Base-by-base conservation (phyloP, 2,797 vertebrate genomes). In the Pseudochirops corinnae region DNA sequence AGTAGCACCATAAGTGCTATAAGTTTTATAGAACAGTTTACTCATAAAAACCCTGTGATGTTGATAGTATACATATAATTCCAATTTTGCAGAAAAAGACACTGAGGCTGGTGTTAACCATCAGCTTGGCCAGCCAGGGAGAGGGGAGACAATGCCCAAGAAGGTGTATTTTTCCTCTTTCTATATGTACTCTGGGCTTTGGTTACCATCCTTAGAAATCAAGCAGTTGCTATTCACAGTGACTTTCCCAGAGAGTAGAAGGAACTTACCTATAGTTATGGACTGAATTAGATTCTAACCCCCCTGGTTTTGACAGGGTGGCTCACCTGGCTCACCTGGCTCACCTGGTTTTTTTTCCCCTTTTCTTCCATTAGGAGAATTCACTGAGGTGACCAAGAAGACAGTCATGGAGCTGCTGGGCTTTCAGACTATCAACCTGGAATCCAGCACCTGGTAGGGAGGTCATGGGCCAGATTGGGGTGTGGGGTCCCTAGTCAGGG, bases 381-480 rank as follows among this genome's bases (percentile, higher is more conserved):
- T 99, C 97, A 98, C 95, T 0, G 96, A 97, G 0, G 96, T 98
- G 18, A 97, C 98, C 0, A 97, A 98, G 95, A 98, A 56, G 87
- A 98, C 98, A 56, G 97, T 98, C 0, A 62, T 98, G 91, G 96
- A 98, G 0, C 31, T 96, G 0, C 96, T 99, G 96, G 99, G 99
- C 10, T 99, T 99, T 97, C 98, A 98, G 93, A 95, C 93, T 12
- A 98, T 98, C 91, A 96, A 97, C 62, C 92, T 98, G 92, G 97
- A 98, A 55, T 97, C 98, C 92, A 98, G 98, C 94, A 97, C 95
- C 0, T 99, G 99, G 99, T 99, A 97, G 0, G 98, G 95, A 18
- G 52, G 39, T 21, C 39, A 87, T 12, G 39, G 74, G 24, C 39
- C 24, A 87, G 39, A 9, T 39, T 24, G 7, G 21, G 18, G 67